Evolutionary conservation across 2,797 vertebrate genomes (phyloP).

Genomic region (Clarias platycephalus): DNA sequence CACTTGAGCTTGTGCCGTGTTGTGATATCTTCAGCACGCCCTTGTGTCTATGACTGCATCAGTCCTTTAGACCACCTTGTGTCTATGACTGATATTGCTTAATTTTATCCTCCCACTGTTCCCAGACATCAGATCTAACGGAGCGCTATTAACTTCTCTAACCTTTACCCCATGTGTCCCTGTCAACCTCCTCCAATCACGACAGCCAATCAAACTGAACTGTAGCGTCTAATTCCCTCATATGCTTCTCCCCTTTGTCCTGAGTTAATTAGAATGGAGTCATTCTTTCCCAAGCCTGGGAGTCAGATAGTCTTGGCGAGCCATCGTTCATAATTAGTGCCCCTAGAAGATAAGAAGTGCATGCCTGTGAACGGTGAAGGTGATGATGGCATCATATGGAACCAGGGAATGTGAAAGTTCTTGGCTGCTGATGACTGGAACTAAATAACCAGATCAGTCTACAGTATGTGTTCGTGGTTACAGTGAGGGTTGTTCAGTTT

Average conservation of each 20-base stretch:
- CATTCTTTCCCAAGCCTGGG: neutral
- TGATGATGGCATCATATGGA: neutral
- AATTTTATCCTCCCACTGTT: neutral
- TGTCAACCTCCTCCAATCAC: neutral
- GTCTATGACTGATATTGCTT: too few relatives aligned
- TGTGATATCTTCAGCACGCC: too few relatives aligned
- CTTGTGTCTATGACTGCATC: too few relatives aligned
- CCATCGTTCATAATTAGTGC: constrained; percentile 22
- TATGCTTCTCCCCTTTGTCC: neutral
- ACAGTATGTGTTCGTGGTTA: neutral
- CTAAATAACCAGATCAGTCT: neutral
- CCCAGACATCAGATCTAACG: constrained; percentile 17
- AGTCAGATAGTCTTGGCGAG: constrained; percentile 10
- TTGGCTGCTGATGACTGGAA: neutral
- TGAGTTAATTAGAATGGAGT: constrained; percentile 7
- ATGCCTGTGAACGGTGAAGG: neutral
- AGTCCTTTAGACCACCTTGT: too few relatives aligned
- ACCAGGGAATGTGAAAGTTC: neutral
- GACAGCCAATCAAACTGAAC: neutral
- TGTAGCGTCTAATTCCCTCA: constrained; percentile 7
- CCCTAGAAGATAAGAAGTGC: constrained; percentile 13
- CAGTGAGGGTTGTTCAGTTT: neutral
- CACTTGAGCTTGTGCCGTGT: too few relatives aligned
- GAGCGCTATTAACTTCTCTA: constrained; percentile 15
- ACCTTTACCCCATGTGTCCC: constrained; percentile 4